Evolutionary conservation across 2,888 invertebrate species (phyloP).

Genomic region (Caenorhabditis sp.): DNA sequence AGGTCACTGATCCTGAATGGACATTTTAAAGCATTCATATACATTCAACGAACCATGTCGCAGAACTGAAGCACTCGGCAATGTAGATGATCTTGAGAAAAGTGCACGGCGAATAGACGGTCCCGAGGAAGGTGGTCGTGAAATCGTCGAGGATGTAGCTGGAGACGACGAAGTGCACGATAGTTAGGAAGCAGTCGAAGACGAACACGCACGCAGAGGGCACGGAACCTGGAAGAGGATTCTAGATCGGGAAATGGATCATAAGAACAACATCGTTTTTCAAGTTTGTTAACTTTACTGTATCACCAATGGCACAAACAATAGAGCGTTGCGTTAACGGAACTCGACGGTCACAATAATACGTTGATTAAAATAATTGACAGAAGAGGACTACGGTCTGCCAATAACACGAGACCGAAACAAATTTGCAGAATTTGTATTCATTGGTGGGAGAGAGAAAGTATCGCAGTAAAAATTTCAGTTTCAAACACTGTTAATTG

Average conservation of each 20-base stretch:
- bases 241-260: not conserved
- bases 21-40: too few species aligned
- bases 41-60: constrained; percentile 19
- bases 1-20: constrained; percentile 33
- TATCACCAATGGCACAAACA: too few species aligned
- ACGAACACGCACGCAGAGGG: constrained; percentile 37
- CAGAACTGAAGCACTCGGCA: constrained; percentile 13
- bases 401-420: too few species aligned
- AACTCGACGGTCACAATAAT: too few species aligned
- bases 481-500: too few species aligned
- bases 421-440: too few species aligned
- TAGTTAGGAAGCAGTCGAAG: constrained; percentile 37
- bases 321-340: too few species aligned
- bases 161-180: constrained; percentile 43
- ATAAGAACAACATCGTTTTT: not conserved
- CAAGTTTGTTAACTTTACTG: too few species aligned
- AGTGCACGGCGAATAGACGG: constrained; percentile 47
- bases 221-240: constrained; percentile 29
- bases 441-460: too few species aligned
- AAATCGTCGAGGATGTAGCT: constrained; percentile 43
- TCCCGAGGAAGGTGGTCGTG: constrained; percentile 50
- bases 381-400: too few species aligned
- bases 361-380: too few species aligned
- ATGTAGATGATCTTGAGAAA: constrained; percentile 39
- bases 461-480: too few species aligned